Evolutionary conservation across 2,888 invertebrate genomes (phyloP), one percentile per base, ranked within the genome.

Genomic region (Heteromyza rotundicornis): DNA sequence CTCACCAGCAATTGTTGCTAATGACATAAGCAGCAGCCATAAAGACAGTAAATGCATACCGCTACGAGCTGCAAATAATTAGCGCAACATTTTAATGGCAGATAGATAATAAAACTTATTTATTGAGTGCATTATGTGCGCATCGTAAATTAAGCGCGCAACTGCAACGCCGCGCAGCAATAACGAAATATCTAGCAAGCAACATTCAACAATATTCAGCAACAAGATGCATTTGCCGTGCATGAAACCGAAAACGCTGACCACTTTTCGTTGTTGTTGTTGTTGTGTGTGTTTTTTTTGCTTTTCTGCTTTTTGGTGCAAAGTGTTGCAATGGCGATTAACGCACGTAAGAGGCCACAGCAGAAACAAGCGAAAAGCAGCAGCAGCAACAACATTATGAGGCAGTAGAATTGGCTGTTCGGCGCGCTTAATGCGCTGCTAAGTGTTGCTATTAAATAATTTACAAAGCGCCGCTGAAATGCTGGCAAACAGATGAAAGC

Each of bases 391-490:
- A 14, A 12, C 14, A n/a, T n/a, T 14, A 14, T 40, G 40, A 3
- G 40, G n/a, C 10, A n/a, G 40, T 14, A 2, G 57, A 56, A 24
- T 23, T 60, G 50, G 50, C 55, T 36, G 55, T n/a, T n/a, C 55
- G 36, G 47, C 54, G 57, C 57, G 52, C 49, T 58, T 62, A 62
- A 62, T 58, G 57, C 57, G 62, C 62, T 58, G 58, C 54, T 58
- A 62, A 62, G 54, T 62, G 57, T 54, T 50, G 55, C 62, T 59
- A 55, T 58, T 62, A 62, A 62, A 58, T 59, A 55, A 49, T 50
- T 44, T 54, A 40, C 49, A 40, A 58, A 47, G 47, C 47, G 20
- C 3, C 40, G 40, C n/a, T 12, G 32, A 40, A 40, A n/a, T 40
- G 40, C 14, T 27, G 27, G n/a, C n/a, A 14, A n/a, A 40, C 8